Base-by-base conservation (phyloP, 2,113 vertebrate species). In the Eidolon helvum region DNA sequence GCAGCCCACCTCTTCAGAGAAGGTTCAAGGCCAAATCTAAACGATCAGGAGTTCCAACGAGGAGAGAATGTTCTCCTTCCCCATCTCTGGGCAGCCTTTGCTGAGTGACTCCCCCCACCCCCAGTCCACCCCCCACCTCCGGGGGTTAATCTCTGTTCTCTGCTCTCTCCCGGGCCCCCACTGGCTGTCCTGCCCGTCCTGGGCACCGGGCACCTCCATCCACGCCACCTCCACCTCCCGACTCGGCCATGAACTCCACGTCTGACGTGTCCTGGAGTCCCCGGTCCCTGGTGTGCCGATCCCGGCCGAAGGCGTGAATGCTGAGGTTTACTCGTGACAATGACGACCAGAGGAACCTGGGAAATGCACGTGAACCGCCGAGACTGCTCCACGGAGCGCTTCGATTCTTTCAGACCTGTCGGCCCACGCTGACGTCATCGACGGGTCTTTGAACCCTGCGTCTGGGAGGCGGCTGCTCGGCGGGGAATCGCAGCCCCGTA, bases 281-380 rank as follows among this genome's bases (percentile, higher is more conserved):
- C 19, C 2, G 1, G 30, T 11, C 85, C 33, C 69, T 5, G 18
- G 18, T 50, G 11, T 1, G 0, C 12, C 0, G 0, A 24, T 38
- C 38, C 55, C 43, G 40, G 77, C 4, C 1, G 5, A 18, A 12
- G 1, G 8, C 33, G 26, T 38, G 33, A 40, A 24, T 4, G n/a
- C 2, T 16, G 48, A 65, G 48, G 30, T 57, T 57, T 45, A 8
- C 43, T 45, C 50, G 2, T 45, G 66, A 77, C 24, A 14, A n/a
- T 50, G 53, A 7, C 10, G 8, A 1, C 69, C 48, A 40, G 30
- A 4, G 45, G 63, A 72, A 43, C 50, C 43, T 89, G 88, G 69
- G 28, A 55, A 38, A 59, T 22, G 38, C 53, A 45, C 24, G 7
- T 2, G 43, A 35, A 24, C 15, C 2, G 43, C 21, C 2, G 50